Percentiles rank a stretch among this genome's conserved stretches.
Conservation (phyloP, 2,113 vertebrate genomes). For the Porphyrio hochstetteri region DNA sequence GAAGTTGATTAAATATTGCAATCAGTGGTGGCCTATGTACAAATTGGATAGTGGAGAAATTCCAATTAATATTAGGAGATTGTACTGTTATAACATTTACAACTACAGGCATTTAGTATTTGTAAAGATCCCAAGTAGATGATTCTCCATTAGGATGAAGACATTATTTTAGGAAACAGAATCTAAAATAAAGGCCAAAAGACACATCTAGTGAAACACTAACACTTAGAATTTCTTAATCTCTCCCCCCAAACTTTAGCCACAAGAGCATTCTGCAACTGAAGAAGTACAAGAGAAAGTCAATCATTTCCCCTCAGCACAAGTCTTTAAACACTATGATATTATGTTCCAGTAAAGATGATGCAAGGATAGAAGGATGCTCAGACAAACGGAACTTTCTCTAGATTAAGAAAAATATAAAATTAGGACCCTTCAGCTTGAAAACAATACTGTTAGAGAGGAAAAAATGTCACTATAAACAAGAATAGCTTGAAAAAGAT, state of each 20-base stretch:
- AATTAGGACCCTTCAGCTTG: background rate
- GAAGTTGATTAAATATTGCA: no score
- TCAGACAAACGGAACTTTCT: background rate
- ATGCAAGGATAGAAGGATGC: background rate
- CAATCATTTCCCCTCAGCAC: background rate
- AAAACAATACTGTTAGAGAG: background rate
- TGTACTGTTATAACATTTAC: background rate
- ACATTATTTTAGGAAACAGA: background rate
- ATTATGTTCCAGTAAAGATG: background rate
- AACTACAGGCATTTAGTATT: background rate
- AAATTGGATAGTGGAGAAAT: background rate
- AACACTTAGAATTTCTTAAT: background rate
- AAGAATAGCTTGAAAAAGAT: background rate
- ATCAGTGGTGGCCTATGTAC: no score
- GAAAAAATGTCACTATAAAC: background rate
- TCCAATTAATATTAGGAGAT: background rate
- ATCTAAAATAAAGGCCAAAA: background rate
- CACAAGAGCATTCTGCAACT: background rate
- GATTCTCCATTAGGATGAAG: background rate
- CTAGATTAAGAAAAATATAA: background rate
- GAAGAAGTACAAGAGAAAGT: background rate
- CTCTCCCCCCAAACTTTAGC: background rate
- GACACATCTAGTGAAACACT: background rate
- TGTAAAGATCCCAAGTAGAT: background rate
- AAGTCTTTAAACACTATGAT: background rate